Conservation (phyloP, 1,140 invertebrate species). For the Caenorhabditis latens region DNA sequence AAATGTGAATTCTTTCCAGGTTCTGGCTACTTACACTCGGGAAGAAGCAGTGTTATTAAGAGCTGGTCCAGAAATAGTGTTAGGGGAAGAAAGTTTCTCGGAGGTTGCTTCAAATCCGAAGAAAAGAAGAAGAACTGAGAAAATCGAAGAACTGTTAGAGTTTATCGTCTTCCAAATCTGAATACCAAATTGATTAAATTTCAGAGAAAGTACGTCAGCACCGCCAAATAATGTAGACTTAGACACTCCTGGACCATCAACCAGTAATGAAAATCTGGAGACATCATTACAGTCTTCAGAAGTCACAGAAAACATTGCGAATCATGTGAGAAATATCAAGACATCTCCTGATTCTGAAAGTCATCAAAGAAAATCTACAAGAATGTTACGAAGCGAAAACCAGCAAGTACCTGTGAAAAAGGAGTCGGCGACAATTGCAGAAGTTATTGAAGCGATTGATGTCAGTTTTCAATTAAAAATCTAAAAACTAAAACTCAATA, state of each 20-base stretch:
- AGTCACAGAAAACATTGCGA: background rate
- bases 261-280: background rate
- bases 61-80: slow-evolving; percentile 11
- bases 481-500: background rate
- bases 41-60: slow-evolving; percentile 18
- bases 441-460: slow-evolving; percentile 6
- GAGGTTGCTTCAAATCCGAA: background rate
- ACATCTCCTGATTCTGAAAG: background rate
- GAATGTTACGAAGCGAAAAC: background rate
- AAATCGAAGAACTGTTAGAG: background rate
- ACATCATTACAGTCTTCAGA: background rate
- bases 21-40: slow-evolving; percentile 21
- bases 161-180: background rate
- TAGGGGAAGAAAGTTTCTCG: slow-evolving; percentile 7
- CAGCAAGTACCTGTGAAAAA: background rate
- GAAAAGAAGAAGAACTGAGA: background rate
- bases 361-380: background rate
- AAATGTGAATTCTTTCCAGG: background rate
- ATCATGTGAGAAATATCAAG: slow-evolving; percentile 4
- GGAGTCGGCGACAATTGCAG: slow-evolving; percentile 1
- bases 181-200: background rate
- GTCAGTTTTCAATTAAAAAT: background rate
- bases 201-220: background rate
- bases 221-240: background rate
- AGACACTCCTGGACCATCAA: background rate